Percentiles rank a stretch among this genome's conserved stretches.
These are phyloP conservation scores for Sinotaia quadrata DNA, from an alignment of 2,888 invertebrate genomes.

Conservation along the genomic window DNA sequence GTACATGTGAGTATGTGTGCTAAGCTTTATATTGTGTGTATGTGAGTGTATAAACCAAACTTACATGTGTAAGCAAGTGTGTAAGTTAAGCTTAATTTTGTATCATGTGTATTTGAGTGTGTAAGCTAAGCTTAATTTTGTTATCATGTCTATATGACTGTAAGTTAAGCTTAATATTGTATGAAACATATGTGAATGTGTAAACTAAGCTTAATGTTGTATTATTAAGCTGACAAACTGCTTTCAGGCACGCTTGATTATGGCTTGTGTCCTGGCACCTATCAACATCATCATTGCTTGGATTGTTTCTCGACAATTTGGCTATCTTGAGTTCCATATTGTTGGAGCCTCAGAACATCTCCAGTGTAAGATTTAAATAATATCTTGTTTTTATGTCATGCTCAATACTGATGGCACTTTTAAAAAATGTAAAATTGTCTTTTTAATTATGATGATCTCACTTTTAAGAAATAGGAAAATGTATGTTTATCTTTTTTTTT, in stretches of 20 bases:
- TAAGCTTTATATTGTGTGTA: too few species aligned
- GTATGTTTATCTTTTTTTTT: background rate
- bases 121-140: too few species aligned
- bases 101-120: too few species aligned
- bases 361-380: conserved; percentile 41
- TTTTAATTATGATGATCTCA: background rate
- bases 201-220: too few species aligned
- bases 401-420: too few species aligned
- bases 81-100: too few species aligned
- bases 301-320: conserved; percentile 53
- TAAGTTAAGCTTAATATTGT: too few species aligned
- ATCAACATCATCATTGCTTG: conserved; percentile 46
- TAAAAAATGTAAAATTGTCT: background rate
- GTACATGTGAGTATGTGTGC: too few species aligned
- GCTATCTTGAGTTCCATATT: conserved; percentile 64
- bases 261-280: conserved; percentile 50
- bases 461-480: background rate
- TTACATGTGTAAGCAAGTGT: too few species aligned
- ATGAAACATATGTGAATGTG: too few species aligned
- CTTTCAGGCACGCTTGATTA: conserved; percentile 48
- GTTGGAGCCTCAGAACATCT: conserved; percentile 60
- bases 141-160: too few species aligned
- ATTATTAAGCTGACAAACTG: background rate
- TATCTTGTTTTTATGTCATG: background rate
- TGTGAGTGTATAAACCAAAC: too few species aligned